Base-by-base conservation (phyloP, 2,888 invertebrate species). In the Rhagophthalmus giganteus region DNA sequence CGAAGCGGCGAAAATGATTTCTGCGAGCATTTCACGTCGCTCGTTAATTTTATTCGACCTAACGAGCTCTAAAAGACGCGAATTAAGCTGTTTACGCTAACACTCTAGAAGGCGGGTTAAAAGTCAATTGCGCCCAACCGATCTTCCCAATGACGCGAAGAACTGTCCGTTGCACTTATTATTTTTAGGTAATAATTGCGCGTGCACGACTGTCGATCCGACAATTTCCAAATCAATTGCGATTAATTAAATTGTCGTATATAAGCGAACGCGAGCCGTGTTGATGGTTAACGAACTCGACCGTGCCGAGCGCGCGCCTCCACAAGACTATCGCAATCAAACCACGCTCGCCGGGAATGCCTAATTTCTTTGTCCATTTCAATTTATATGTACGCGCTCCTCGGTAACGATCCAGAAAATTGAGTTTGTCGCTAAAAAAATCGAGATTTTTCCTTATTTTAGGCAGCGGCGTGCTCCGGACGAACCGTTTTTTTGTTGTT, bases 51-150 rank as follows among this genome's bases (percentile, higher is more conserved):
- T 32, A 39, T 16, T 31, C 16, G 31, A 30, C n/a, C 6, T 28
- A 14, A 27, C 25, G 12, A 20, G 11, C 24, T 24, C 31, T 33
- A 34, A 27, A 37, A 41, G 47, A 53, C 25, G 40, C 47, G 42
- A 53, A 53, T 53, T 53, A 53, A 53, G 32, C 37, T 53, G 53
- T 53, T 52, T 53, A 47, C 32, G 32, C 41, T 41, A 9, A 35
- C 25, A 33, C 13, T 15, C 28, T n/a, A n/a, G 31, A 41, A 41
- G 53, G 47, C 42, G 47, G 53, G 46, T 53, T 47, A 52, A 52
- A 12, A 46, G 41, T 46, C 46, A 51, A 45, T 51, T 38, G 35
- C 12, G 27, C 26, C 26, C 30, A n/a, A 13, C 10, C 25, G 31
- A 37, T 45, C 45, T 37, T 45, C 14, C 30, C 25, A 31, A 30